Evolutionary conservation across 2,888 invertebrate species (phyloP).

Genomic region (Chloromyia formosa): DNA sequence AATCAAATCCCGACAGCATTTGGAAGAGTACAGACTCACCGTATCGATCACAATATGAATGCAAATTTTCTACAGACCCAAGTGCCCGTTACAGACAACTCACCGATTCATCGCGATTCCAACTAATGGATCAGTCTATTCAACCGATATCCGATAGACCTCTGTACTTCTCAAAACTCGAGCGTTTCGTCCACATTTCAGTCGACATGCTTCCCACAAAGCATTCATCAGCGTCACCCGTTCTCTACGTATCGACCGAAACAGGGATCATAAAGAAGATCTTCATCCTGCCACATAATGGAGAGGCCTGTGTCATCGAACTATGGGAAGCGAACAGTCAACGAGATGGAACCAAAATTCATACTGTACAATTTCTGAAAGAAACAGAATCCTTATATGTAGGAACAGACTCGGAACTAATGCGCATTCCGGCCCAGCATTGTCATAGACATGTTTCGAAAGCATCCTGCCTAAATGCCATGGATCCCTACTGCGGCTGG

Average conservation of each 20-base stretch:
- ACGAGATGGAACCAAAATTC: slow-evolving; percentile 66
- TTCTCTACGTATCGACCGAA: slow-evolving; percentile 83
- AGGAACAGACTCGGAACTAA: slow-evolving; percentile 73
- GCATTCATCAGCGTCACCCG: slow-evolving; percentile 73
- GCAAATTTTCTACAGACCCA: slow-evolving; percentile 61
- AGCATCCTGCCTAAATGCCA: slow-evolving; percentile 79
- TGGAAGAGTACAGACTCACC: slow-evolving; percentile 76
- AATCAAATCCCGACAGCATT: slow-evolving; percentile 76
- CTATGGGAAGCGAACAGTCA: slow-evolving; percentile 78
- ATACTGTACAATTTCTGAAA: slow-evolving; percentile 80
- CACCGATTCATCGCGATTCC: slow-evolving; percentile 77
- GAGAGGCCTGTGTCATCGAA: slow-evolving; percentile 84
- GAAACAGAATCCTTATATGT: slow-evolving; percentile 83
- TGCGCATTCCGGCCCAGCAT: slow-evolving; percentile 80
- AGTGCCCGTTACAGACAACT: slow-evolving; percentile 65
- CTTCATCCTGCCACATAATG: slow-evolving; percentile 74
- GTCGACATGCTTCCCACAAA: slow-evolving; percentile 83
- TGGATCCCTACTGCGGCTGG: slow-evolving; percentile 97
- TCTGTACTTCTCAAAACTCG: slow-evolving; percentile 74
- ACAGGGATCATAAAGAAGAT: slow-evolving; percentile 82
- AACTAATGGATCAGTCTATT: slow-evolving; percentile 87
- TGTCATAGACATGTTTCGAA: slow-evolving; percentile 78
- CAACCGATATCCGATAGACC: slow-evolving; percentile 77
- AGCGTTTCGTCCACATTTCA: slow-evolving; percentile 80
- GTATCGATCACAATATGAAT: slow-evolving; percentile 71